Base-by-base conservation (phyloP, 2,888 invertebrate genomes). In the Drosophila bunnanda region DNA sequence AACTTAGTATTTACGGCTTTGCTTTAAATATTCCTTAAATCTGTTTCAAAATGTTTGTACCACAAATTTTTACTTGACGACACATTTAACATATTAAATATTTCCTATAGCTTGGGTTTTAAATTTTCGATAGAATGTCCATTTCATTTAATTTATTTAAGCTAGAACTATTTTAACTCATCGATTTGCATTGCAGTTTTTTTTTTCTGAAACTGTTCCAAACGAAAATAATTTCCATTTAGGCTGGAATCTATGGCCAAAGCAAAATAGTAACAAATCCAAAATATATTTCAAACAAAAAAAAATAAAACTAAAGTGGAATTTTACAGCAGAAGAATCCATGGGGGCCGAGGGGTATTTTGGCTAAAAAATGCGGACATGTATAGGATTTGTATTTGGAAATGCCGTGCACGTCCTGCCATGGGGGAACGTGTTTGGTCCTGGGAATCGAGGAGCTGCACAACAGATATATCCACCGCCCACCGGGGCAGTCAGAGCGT, bases 401-500 rank as follows among this genome's bases (percentile, higher is more conserved):
- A 78, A 83, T 83, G 83, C 83, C 70, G 75, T 73, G 76, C 83
- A 83, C 83, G 87, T 83, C 72, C 78, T 72, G 50, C 87, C 87
- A 79, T 70, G 59, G 20, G 64, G 74, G 68, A 78, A 83, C 83
- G 83, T 83, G 83, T 79, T 83, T 75, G 86, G 54, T 67, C 55
- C 82, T 72, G 81, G 67, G 59, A 61, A 66, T 43, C 41, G 55
- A 53, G 59, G 62, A 62, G 62, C 52, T 36, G 57, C 30, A 46
- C 55, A 69, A 15, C 48, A 44, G 39, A 69, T 50, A 69, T 43
- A 46, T 46, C 62, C 66, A 64, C 72, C 79, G 68, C 74, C 74
- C 64, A 15, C 9, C 50, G 5, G 50, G 70, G 70, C 61, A 77
- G 75, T 54, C 67, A 34, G 50, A 76, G 56, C 65, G 59, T 65